Conservation (phyloP, 2,888 invertebrate genomes). For the Heteromurus nitidus region DNA sequence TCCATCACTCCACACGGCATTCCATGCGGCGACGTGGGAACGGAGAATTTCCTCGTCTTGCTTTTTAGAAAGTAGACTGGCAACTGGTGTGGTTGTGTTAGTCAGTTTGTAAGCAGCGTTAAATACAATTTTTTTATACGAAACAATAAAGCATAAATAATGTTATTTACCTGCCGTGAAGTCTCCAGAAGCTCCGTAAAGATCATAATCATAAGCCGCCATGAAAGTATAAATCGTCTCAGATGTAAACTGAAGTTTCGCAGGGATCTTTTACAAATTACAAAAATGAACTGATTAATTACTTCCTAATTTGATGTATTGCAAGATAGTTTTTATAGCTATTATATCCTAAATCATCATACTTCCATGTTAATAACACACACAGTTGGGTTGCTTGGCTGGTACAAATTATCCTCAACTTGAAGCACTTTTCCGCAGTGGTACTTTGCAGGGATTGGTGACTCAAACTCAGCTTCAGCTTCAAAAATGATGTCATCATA, state of each 20-base stretch:
- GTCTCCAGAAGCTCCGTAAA: slow-evolving; percentile 45
- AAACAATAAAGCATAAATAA: not conserved
- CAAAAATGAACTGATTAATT: not conserved
- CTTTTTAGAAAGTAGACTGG: slow-evolving; percentile 10
- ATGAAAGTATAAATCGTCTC: slow-evolving; percentile 39
- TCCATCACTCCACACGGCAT: slow-evolving; percentile 68
- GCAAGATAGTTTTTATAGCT: not conserved
- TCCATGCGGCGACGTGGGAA: slow-evolving; percentile 65
- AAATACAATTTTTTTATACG: not conserved
- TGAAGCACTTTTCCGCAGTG: slow-evolving; percentile 61
- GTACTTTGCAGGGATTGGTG: slow-evolving; percentile 21
- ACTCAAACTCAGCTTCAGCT: slow-evolving; percentile 1
- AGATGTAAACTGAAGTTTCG: not conserved
- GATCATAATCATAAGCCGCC: slow-evolving; percentile 53
- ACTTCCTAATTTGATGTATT: not conserved
- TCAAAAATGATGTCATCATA: not conserved
- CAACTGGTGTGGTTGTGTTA: slow-evolving; percentile 32
- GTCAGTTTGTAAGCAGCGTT: not conserved
- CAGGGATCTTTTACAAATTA: too few species aligned
- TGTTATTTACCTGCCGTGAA: slow-evolving; percentile 55
- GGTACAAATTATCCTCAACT: slow-evolving; percentile 68
- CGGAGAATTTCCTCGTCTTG: slow-evolving; percentile 52
- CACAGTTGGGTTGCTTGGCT: slow-evolving; percentile 33
- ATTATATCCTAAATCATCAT: slow-evolving; percentile 25
- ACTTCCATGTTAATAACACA: slow-evolving; percentile 63